Percentiles rank a stretch among this genome's conserved stretches.
Conservation (phyloP, 2,113 vertebrate species). For the Larimichthys polyactis region DNA sequence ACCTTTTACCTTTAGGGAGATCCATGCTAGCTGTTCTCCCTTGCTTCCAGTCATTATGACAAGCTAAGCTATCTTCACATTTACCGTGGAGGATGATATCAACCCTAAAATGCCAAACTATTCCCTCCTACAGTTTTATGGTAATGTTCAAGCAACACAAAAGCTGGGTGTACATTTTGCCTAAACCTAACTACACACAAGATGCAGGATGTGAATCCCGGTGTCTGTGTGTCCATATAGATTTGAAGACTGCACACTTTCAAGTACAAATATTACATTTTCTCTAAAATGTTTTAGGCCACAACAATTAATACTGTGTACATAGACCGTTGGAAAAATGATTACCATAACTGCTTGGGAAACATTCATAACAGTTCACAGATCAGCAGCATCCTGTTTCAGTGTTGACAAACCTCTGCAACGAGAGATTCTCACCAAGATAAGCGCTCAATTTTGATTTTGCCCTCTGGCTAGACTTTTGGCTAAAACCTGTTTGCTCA, state of each 20-base stretch:
- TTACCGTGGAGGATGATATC: background rate
- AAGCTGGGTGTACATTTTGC: background rate
- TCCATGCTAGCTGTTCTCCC: background rate
- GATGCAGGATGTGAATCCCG: background rate
- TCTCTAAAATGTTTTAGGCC: background rate
- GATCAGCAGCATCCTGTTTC: background rate
- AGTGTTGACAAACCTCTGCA: background rate
- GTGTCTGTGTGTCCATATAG: background rate
- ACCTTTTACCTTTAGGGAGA: background rate
- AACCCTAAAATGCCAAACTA: too few species aligned
- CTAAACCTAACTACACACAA: background rate
- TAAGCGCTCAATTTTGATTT: background rate
- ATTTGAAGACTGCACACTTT: background rate
- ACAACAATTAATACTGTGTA: background rate
- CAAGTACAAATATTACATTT: background rate
- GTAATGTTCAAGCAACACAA: background rate
- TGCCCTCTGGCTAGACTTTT: background rate
- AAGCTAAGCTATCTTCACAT: background rate
- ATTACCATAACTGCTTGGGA: background rate
- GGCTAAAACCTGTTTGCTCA: background rate
- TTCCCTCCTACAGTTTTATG: background rate
- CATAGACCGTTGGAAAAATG: background rate
- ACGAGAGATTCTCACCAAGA: background rate
- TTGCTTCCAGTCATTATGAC: background rate
- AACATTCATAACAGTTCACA: background rate